Base-by-base conservation (phyloP, 2,888 invertebrate genomes). In the Antitype chi region DNA sequence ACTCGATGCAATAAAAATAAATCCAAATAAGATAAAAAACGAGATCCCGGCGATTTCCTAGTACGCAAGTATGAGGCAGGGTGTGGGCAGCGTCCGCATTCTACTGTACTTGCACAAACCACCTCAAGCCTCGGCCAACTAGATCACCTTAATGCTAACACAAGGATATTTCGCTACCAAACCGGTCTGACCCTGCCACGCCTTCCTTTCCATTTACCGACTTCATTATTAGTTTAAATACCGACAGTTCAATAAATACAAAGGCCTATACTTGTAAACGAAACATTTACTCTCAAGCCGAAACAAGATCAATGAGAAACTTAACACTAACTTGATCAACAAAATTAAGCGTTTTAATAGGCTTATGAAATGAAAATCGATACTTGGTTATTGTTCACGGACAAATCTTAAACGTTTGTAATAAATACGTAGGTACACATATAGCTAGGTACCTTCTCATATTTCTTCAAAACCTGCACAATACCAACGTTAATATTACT, bases 61-160 rank as follows among this genome's bases (percentile, higher is more conserved):
- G 91, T 94, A 86, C 71, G 87, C 91, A 90, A 90, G 91, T 89
- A 86, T 85, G 87, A 87, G 84, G 79, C 78, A 88, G 91, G 94
- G 95, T 88, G 95, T 94, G 94, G 95, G 92, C 94, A 70, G 93
- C 89, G 95, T 96, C 96, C 96, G 96, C 96, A 96, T 96, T 96
- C 96, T 95, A 90, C 90, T 79, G 84, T 88, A 91, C 91, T 92
- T 91, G 91, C 90, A 86, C 80, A 91, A 88, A 91, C 90, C 91
- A 81, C 85, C 71, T 91, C 86, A 90, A 92, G 88, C 86, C 80
- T 80, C 89, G 72, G 80, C 85, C 89, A 93, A 96, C 95, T 95
- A 94, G 96, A 95, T 96, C 94, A 96, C 96, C 96, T 96, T 94
- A 94, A 91, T 79, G 88, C 90, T 88, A 91, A 90, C 88, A 94